Conservation (phyloP, 2,888 invertebrate species). For the Caenorhabditis angaria region DNA sequence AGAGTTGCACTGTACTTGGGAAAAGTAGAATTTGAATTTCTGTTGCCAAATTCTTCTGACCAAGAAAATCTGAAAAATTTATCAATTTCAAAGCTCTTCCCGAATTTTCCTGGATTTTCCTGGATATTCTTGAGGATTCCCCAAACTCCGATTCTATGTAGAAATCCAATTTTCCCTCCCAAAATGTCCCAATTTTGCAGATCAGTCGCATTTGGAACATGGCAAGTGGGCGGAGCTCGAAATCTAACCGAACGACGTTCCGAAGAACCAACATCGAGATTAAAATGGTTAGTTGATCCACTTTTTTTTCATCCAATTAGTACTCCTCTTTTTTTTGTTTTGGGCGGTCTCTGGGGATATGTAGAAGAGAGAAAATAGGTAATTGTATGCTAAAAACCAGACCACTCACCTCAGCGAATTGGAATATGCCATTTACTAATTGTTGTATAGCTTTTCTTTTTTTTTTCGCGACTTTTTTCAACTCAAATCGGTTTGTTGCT, state of each 20-base stretch:
- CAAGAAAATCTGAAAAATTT: too few relatives aligned
- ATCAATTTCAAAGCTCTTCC: too few relatives aligned
- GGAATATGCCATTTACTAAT: neutral
- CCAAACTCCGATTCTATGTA: too few relatives aligned
- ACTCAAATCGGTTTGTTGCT: neutral
- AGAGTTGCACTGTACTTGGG: too few relatives aligned
- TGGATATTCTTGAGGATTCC: too few relatives aligned
- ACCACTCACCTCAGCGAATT: neutral
- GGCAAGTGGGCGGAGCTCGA: slow-evolving; percentile 67
- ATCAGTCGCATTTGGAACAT: slow-evolving; percentile 68
- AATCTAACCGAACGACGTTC: slow-evolving; percentile 43
- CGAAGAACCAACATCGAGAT: slow-evolving; percentile 23
- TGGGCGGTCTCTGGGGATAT: neutral
- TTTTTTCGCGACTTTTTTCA: neutral
- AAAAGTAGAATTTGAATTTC: too few relatives aligned
- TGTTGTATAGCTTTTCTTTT: slow-evolving; percentile 1
- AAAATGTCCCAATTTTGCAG: too few relatives aligned
- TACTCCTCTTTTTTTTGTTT: neutral
- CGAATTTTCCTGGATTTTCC: too few relatives aligned
- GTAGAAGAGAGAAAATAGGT: too few relatives aligned
- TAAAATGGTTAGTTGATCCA: slow-evolving; percentile 30
- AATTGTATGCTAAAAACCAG: slow-evolving; percentile 4
- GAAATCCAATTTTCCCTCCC: too few relatives aligned
- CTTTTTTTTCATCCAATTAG: slow-evolving; percentile 2
- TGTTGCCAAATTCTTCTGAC: too few relatives aligned